Conservation (phyloP, 92 coral and sea anemone genomes). For the Blastomussa wellsi region DNA sequence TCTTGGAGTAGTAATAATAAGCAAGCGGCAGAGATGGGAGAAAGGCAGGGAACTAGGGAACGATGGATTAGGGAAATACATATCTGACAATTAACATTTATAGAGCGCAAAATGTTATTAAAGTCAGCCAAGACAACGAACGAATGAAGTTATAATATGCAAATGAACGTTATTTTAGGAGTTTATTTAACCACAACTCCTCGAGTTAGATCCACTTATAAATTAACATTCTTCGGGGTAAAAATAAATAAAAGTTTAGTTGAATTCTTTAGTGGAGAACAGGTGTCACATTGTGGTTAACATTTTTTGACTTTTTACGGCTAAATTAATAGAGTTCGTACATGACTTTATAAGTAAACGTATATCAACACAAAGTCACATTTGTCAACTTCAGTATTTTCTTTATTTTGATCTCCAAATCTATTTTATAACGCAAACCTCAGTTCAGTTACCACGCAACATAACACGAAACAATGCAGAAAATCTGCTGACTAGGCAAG, state of each 20-base stretch:
- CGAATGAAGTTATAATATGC: not conserved
- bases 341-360: not conserved
- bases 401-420: constrained; percentile 8
- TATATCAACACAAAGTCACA: not conserved
- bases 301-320: not conserved
- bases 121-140: not conserved
- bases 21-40: not conserved
- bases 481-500: not conserved
- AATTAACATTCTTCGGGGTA: not conserved
- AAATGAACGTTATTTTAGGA: not conserved
- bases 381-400: not conserved
- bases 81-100: too few species aligned
- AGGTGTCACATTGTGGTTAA: not conserved
- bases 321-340: not conserved
- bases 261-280: not conserved
- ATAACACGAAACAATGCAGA: not conserved
- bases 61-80: not conserved
- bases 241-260: not conserved
- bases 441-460: constrained; percentile 13
- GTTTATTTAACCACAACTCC: not conserved
- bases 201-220: not conserved
- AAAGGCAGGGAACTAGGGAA: not conserved
- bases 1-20: not conserved
- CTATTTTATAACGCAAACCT: not conserved
- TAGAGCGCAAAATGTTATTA: not conserved